Evolutionary conservation across 1,140 invertebrate genomes (phyloP), one percentile per base, ranked within the genome.

Genomic region (Drosophila equinoxialis): DNA sequence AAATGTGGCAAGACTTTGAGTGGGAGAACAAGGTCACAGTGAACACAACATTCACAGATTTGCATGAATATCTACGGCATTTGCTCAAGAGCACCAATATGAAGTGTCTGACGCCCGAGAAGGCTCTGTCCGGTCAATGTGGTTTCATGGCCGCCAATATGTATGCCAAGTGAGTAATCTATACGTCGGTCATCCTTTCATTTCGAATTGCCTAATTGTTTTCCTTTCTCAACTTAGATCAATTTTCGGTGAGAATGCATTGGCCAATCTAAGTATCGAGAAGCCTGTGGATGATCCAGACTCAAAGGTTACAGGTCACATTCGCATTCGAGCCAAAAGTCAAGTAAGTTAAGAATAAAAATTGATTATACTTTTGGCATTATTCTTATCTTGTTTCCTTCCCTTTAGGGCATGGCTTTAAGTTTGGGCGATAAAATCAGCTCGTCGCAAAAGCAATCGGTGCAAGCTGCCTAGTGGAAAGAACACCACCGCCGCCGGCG

Each of bases 21-120:
- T 99, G 99, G 99, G 99, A 99, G 94, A 99, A 99, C 93, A 99
- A 99, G 94, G 98, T 99, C 8, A 97, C 98, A 0, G 98, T 99
- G 0, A 98, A 98, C 91, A 99, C 99, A 1, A 97, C 96, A 54
- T 95, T 99, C 68, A 97, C 96, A 0, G 98, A 99, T 92, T 93
- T 99, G 20, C 94, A 97, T 69, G 97, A 98, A 79, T 99, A 99
- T 93, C 93, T 99, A 26, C 95, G 96, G 59, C 98, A 99, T 90
- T 93, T 99, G 35, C 93, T 99, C 23, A 97, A 96, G 77, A 97
- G 96, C 67, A 99, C 99, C 20, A 99, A 99, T 92, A 99, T 99
- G 98, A 98, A 98, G 90, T 99, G 98, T 93, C 94, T 99, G 13
- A 99, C 99, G 6, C 98, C 98, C 0, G 97, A 97, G 92, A 98